Evolutionary conservation across 2,888 invertebrate genomes (phyloP).

Genomic region (Acleris laterana): DNA sequence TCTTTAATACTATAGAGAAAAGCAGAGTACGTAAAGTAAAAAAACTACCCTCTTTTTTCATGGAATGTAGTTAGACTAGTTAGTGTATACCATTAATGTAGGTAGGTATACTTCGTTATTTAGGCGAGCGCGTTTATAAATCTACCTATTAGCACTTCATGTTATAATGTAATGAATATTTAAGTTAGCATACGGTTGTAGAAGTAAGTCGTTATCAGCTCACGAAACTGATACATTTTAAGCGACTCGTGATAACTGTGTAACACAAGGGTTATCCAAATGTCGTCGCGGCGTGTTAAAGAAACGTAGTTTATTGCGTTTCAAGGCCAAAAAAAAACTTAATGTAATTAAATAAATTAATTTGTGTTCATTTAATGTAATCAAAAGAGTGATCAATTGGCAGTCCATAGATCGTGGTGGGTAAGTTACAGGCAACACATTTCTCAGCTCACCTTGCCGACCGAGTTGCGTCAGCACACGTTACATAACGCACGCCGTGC

Average conservation of each 20-base stretch:
- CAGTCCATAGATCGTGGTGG: conserved; percentile 8
- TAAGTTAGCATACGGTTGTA: neutral
- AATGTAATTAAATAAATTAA: too few species aligned
- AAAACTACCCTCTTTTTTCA: too few species aligned
- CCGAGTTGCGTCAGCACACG: conserved; percentile 44
- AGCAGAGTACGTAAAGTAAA: too few species aligned
- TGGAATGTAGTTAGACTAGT: too few species aligned
- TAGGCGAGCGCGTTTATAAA: too few species aligned
- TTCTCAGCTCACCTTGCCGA: conserved; percentile 56
- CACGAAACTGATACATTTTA: conserved; percentile 6
- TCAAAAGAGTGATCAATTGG: neutral
- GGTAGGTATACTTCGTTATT: too few species aligned
- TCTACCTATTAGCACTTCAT: neutral
- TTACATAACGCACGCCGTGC: conserved; percentile 48
- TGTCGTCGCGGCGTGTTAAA: neutral
- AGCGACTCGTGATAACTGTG: conserved; percentile 14
- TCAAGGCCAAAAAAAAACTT: conserved; percentile 12
- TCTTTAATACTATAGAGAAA: too few species aligned
- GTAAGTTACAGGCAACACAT: conserved; percentile 45
- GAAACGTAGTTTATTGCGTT: neutral
- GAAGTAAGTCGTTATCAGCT: too few species aligned
- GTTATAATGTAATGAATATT: neutral
- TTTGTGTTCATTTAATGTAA: too few species aligned
- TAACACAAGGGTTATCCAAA: conserved; percentile 24
- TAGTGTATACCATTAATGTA: too few species aligned